phyloP scores from a whole-genome alignment of 2,888 invertebrate genomes.

The Acanthopleura granulata region DNA sequence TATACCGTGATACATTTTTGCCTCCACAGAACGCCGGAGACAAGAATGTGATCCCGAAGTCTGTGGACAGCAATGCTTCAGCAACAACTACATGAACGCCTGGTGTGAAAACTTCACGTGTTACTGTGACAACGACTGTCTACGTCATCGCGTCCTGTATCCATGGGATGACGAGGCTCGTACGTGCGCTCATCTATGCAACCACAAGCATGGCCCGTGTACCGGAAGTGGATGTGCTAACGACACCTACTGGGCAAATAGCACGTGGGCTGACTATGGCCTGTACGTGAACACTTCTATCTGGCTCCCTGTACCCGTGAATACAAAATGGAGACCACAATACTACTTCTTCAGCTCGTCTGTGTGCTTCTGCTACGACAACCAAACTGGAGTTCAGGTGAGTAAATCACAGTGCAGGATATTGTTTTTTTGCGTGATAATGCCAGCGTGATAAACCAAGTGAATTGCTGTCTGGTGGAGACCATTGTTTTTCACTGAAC shows the following conservation, averaged over 20 bases:
- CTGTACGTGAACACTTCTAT: neutral
- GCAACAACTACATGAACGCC: conserved; percentile 4
- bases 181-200: neutral
- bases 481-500: no score
- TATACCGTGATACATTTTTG: no score
- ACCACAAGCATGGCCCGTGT: conserved; percentile 7
- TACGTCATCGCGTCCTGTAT: neutral
- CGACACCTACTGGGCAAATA: conserved; percentile 7
- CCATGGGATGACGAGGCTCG: neutral
- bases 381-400: neutral
- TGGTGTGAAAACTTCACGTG: conserved; percentile 11
- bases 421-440: no score
- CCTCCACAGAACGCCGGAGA: neutral
- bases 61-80: conserved; percentile 10
- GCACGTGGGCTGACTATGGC: neutral
- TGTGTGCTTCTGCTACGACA: conserved; percentile 4
- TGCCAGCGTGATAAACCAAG: no score
- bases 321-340: neutral
- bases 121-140: conserved; percentile 16
- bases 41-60: conserved; percentile 1
- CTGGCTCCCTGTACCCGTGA: neutral
- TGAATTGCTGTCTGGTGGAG: no score
- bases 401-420: neutral
- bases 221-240: conserved; percentile 17
- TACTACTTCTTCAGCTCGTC: conserved; percentile 11